Conservation (phyloP, 2,797 vertebrate species). For the Myripristis murdjan region DNA sequence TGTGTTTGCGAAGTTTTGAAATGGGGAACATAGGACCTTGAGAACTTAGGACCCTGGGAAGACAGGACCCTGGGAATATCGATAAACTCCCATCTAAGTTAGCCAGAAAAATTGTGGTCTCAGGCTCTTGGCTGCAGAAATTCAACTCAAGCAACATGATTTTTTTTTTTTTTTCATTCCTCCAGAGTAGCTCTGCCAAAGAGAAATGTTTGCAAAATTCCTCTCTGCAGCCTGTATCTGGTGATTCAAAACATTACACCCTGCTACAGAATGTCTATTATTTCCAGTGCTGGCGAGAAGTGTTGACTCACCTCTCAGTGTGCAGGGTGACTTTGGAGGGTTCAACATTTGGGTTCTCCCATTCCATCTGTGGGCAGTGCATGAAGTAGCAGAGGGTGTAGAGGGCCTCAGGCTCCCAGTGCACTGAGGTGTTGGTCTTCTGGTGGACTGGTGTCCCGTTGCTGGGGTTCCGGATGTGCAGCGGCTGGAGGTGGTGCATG, state of each 20-base stretch:
- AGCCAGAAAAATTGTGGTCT: too few species aligned
- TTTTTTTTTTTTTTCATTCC: too few species aligned
- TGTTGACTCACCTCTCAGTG: slow-evolving; percentile 92
- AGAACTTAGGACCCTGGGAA: too few species aligned
- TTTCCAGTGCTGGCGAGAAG: not conserved
- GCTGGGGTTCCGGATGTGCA: slow-evolving; percentile 92
- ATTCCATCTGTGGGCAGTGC: slow-evolving; percentile 99
- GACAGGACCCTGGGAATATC: too few species aligned
- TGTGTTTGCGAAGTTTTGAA: too few species aligned
- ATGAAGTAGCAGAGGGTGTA: slow-evolving; percentile 99
- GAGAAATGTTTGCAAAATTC: too few species aligned
- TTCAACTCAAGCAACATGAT: too few species aligned
- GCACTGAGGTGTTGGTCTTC: slow-evolving; percentile 87
- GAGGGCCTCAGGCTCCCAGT: slow-evolving; percentile 98
- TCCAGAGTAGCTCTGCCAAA: too few species aligned
- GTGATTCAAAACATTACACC: not conserved
- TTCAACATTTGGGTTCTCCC: slow-evolving; percentile 98
- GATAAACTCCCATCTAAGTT: too few species aligned
- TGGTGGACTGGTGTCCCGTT: slow-evolving; percentile 94
- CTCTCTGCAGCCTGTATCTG: too few species aligned
- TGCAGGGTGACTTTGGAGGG: slow-evolving; percentile 96
- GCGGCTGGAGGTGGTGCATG: slow-evolving; percentile 97
- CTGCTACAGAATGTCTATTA: not conserved
- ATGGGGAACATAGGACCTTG: too few species aligned
- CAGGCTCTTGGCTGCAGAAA: too few species aligned